Evolutionary conservation across 1,140 invertebrate genomes (phyloP), one percentile per base, ranked within the genome.

Genomic region (Araneus ventricosus): DNA sequence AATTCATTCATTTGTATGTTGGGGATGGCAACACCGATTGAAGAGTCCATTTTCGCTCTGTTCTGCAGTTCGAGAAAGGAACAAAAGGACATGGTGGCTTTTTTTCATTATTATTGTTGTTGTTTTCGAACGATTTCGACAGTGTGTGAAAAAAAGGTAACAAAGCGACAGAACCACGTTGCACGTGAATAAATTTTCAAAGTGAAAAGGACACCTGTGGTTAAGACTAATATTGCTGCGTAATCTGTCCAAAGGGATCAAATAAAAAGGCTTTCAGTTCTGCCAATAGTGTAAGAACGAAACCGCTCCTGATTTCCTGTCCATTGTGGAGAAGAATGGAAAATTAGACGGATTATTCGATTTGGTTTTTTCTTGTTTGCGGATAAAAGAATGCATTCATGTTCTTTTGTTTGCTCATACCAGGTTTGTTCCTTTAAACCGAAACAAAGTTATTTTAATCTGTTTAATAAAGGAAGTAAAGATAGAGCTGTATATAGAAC

Each of bases 21-120:
- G 80, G 37, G 90, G 91, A 87, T 93, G 91, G 91, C 91, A 93
- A 93, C 91, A 37, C 41, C 91, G n/a, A 88, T 88, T 93, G 91
- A 87, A 88, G 85, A 87, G 57, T 17, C 85, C 30, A 57, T 86
- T 85, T 70, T 59, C 22, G 37, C 37, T 57, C 82, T 45, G 59
- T 41, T 84, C 39, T 84, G 89, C 34, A 20, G 57, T 67, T 27
- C n/a, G n/a, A 22, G 57, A 84, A 90, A 84, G 59, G 34, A 91
- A n/a, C 39, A 67, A 52, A 80, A 41, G n/a, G n/a, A 90, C 37
- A 90, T 27, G 70, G 57, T 59, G 52, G 30, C 52, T 61, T 57
- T 59, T 37, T 27, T 82, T 45, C 10, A 41, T 41, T 45, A 0
- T 90, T 17, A 63, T 90, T 67, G 63, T 90, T 90, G 27, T 91